phyloP scores from a whole-genome alignment of 2,888 invertebrate genomes.

The Cheilosia pagana region DNA sequence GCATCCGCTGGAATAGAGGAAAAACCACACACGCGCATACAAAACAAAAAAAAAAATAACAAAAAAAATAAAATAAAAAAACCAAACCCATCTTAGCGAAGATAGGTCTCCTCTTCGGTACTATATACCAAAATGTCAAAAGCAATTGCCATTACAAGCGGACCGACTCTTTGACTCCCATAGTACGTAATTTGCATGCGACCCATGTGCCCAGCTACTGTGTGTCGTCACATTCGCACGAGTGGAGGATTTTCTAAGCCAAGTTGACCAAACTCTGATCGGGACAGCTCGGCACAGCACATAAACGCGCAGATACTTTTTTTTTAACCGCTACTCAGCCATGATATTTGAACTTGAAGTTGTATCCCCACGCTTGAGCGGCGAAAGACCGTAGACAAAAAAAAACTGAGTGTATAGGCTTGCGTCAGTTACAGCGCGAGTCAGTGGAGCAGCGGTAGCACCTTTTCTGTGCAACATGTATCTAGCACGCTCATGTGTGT shows the following conservation, averaged over 20 bases:
- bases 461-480: slow-evolving; percentile 68
- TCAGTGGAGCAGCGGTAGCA: slow-evolving; percentile 68
- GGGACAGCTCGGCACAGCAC: slow-evolving; percentile 5
- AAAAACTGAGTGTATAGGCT: slow-evolving; percentile 42
- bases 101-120: slow-evolving; percentile 42
- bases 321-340: slow-evolving; percentile 72
- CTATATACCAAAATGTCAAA: slow-evolving; percentile 59
- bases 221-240: slow-evolving; percentile 73
- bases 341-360: slow-evolving; percentile 76
- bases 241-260: slow-evolving; percentile 69
- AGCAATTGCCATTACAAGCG: slow-evolving; percentile 62
- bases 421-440: slow-evolving; percentile 61
- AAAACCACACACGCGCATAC: slow-evolving; percentile 36
- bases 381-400: slow-evolving; percentile 15
- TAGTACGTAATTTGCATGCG: slow-evolving; percentile 65
- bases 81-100: too few relatives aligned
- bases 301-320: slow-evolving; percentile 24
- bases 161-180: slow-evolving; percentile 9
- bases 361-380: slow-evolving; percentile 61
- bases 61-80: too few relatives aligned
- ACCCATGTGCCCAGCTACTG: slow-evolving; percentile 45
- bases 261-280: slow-evolving; percentile 69
- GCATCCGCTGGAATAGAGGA: slow-evolving; percentile 33
- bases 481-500: slow-evolving; percentile 67
- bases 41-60: not conserved